Conservation (phyloP, 2,797 vertebrate genomes). For the Microhierax caerulescens region DNA sequence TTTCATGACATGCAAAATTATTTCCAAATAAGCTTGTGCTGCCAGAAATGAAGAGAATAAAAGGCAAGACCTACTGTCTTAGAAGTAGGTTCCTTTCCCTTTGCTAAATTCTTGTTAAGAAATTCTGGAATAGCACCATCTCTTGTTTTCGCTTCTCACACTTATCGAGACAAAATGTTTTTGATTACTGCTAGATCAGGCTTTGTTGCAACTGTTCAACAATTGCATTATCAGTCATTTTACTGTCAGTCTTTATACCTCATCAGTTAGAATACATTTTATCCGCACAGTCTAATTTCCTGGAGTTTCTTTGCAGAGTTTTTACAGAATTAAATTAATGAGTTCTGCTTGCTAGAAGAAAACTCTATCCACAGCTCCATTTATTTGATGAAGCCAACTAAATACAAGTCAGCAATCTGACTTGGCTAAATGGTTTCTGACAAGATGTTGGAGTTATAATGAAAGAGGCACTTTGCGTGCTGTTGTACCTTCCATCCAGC, state of each 20-base stretch:
- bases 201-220: neutral
- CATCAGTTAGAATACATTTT: neutral
- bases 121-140: neutral
- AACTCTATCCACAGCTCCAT: neutral
- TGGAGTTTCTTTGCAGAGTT: neutral
- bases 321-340: constrained; percentile 10
- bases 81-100: neutral
- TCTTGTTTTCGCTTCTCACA: neutral
- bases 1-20: neutral
- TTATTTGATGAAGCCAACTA: constrained; percentile 12
- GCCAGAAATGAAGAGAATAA: neutral
- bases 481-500: neutral
- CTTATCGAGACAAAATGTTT: constrained; percentile 42
- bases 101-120: neutral
- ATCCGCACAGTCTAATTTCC: neutral
- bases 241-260: constrained; percentile 1
- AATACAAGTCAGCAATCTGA: neutral
- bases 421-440: constrained; percentile 1
- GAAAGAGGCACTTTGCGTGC: neutral
- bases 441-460: neutral
- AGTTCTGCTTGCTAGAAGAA: neutral
- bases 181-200: neutral
- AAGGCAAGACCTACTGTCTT: neutral
- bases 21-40: neutral
- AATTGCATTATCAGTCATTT: constrained; percentile 23